Percentiles rank a stretch among this genome's conserved stretches.
Conservation (phyloP, 2,888 invertebrate species). For the Synergus itoensis region DNA sequence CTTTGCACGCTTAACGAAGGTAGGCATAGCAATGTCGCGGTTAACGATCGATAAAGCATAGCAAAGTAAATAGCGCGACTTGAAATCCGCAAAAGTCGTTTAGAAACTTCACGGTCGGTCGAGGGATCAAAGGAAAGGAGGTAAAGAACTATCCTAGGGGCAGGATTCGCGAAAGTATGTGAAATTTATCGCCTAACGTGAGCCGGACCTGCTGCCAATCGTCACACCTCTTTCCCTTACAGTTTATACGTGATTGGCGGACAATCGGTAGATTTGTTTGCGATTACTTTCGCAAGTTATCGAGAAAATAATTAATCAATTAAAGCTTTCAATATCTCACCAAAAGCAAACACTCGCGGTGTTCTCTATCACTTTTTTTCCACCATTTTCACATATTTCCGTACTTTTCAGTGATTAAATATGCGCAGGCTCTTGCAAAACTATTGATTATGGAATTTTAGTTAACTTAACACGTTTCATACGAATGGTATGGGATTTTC, state of each 20-base stretch:
- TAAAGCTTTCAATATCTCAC: conserved; percentile 31
- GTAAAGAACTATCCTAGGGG: conserved; percentile 35
- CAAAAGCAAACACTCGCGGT: background rate
- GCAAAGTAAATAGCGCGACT: conserved; percentile 42
- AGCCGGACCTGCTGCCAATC: conserved; percentile 17
- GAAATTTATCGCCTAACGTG: conserved; percentile 28
- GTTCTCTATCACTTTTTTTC: background rate
- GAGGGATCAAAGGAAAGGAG: conserved; percentile 33
- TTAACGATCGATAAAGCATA: conserved; percentile 61
- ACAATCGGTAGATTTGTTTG: conserved; percentile 36
- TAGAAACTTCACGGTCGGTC: conserved; percentile 33
- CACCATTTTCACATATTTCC: background rate
- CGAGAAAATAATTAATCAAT: conserved; percentile 33
- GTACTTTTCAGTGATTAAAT: conserved; percentile 1
- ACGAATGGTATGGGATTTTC: background rate
- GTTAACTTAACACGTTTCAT: background rate
- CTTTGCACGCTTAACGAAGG: conserved; percentile 59
- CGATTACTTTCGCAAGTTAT: conserved; percentile 31
- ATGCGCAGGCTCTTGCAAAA: background rate
- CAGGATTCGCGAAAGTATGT: conserved; percentile 39
- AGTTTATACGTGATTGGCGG: conserved; percentile 17
- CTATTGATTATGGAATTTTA: conserved; percentile 10
- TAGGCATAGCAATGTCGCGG: conserved; percentile 55
- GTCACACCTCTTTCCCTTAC: conserved; percentile 35
- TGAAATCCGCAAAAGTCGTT: conserved; percentile 22